phyloP scores from a whole-genome alignment of 30 jellyfish, hydroid and myxozoan genomes.

The Chrysaora quinquecirrha region DNA sequence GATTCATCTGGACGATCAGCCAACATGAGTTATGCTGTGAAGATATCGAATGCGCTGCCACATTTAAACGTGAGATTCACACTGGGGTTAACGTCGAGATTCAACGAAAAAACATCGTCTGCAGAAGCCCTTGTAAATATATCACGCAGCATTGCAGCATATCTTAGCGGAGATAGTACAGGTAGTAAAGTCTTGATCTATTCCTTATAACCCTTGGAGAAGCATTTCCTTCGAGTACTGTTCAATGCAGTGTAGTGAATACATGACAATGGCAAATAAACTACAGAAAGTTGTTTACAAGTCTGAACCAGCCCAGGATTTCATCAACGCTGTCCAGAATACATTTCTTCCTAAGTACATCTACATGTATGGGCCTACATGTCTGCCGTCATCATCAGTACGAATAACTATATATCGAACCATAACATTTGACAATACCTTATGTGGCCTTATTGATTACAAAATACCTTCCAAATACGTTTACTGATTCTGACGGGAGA shows the following conservation, averaged over 20 bases:
- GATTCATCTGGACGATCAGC: conserved; percentile 94
- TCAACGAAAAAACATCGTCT: conserved; percentile 42
- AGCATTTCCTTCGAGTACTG: conserved; percentile 52
- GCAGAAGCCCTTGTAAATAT: conserved; percentile 57
- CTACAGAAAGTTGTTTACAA: conserved; percentile 25
- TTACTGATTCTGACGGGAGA: conserved; percentile 58
- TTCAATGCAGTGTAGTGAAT: conserved; percentile 42
- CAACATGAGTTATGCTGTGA: conserved; percentile 40
- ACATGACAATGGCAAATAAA: conserved; percentile 6
- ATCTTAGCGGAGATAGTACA: conserved; percentile 29
- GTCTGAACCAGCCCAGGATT: conserved; percentile 36
- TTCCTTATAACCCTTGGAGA: conserved; percentile 27
- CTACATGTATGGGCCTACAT: conserved; percentile 47
- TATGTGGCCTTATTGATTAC: conserved; percentile 77
- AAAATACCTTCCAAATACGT: conserved; percentile 54
- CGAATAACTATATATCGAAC: conserved; percentile 44
- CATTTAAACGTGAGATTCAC: conserved; percentile 24
- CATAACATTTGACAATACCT: conserved; percentile 37
- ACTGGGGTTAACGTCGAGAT: conserved; percentile 58
- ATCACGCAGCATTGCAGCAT: conserved; percentile 58
- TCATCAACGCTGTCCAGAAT: conserved; percentile 24
- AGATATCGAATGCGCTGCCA: conserved; percentile 32
- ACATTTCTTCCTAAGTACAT: conserved; percentile 21
- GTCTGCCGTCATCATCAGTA: conserved; percentile 28
- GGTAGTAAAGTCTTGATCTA: conserved; percentile 38